Evolutionary conservation across 2,797 vertebrate species (phyloP).

Genomic region (Silurus lanzhouensis): DNA sequence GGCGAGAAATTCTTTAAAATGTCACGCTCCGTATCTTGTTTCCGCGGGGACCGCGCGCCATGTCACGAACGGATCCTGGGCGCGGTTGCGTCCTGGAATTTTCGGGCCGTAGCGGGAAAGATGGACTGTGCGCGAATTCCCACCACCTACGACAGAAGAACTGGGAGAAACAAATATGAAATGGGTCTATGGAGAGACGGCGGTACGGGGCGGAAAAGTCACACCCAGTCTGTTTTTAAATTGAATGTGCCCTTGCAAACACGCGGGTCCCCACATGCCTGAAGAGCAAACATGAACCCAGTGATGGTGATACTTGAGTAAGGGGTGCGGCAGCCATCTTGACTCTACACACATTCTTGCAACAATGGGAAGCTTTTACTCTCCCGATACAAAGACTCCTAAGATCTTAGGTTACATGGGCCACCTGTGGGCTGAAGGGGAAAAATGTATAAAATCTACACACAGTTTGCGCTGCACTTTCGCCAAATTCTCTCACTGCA

Average conservation of each 20-base stretch:
- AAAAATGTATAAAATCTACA: slow-evolving; percentile 23
- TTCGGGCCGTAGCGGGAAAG: slow-evolving; percentile 33
- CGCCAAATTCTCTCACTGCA: slow-evolving; percentile 3
- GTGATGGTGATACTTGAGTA: slow-evolving; percentile 49
- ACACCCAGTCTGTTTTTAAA: slow-evolving; percentile 43
- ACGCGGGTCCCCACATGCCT: slow-evolving; percentile 47
- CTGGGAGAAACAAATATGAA: slow-evolving; percentile 34
- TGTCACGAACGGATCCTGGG: slow-evolving; percentile 27
- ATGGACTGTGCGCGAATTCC: slow-evolving; percentile 12
- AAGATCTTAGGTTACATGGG: slow-evolving; percentile 21
- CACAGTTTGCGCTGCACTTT: slow-evolving; percentile 28
- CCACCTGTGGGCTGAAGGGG: slow-evolving; percentile 35
- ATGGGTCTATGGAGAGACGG: slow-evolving; percentile 6
- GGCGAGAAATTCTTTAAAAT: not conserved
- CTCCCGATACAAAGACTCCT: slow-evolving; percentile 26
- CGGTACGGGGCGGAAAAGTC: slow-evolving; percentile 28
- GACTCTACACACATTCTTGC: slow-evolving; percentile 41
- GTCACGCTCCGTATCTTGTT: not conserved
- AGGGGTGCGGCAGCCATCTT: slow-evolving; percentile 49
- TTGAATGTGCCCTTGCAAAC: slow-evolving; percentile 49
- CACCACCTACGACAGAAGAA: slow-evolving; percentile 24
- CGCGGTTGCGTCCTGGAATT: slow-evolving; percentile 2
- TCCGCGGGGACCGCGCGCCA: not conserved
- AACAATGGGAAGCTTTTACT: slow-evolving; percentile 53
- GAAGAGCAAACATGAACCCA: slow-evolving; percentile 53